Evolutionary conservation across 2,888 invertebrate genomes (phyloP).

Genomic region (Eledone cirrhosa): DNA sequence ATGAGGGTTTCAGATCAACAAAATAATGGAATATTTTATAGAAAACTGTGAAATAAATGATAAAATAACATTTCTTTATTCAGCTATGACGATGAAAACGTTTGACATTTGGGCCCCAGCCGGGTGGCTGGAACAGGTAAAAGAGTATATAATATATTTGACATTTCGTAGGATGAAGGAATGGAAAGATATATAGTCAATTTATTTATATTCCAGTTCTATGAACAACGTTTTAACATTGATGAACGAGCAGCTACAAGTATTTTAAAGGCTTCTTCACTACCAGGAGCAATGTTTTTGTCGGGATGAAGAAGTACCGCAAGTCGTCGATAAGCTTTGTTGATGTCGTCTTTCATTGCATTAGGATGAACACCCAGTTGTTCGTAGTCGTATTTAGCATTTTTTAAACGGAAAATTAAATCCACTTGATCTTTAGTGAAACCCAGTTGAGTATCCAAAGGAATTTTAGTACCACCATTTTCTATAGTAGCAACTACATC

Average conservation of each 20-base stretch:
- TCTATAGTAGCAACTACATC: conserved; percentile 62
- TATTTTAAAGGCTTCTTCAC: conserved; percentile 68
- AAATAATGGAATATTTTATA: too few relatives aligned
- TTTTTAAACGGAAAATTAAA: conserved; percentile 64
- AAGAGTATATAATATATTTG: too few relatives aligned
- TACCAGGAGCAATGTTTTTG: conserved; percentile 67
- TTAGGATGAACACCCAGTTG: conserved; percentile 60
- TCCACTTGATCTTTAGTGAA: conserved; percentile 67
- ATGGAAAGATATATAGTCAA: too few relatives aligned
- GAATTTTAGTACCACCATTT: conserved; percentile 61
- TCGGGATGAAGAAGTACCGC: conserved; percentile 68
- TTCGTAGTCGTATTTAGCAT: conserved; percentile 64
- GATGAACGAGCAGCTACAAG: conserved; percentile 64
- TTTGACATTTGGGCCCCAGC: too few relatives aligned
- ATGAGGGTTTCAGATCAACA: too few relatives aligned
- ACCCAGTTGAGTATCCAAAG: conserved; percentile 61
- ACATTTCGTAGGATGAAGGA: too few relatives aligned
- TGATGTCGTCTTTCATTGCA: conserved; percentile 67
- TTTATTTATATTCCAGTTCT: not conserved
- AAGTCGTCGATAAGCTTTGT: conserved; percentile 66
- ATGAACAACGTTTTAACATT: conserved; percentile 58
- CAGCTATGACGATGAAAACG: too few relatives aligned
- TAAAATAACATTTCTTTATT: too few relatives aligned
- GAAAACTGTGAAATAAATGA: too few relatives aligned
- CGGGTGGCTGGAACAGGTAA: too few relatives aligned